Percentiles rank a stretch among this genome's conserved stretches.
These are phyloP conservation scores for Cyrtorhinus lividipennis DNA, from an alignment of 1,140 invertebrate genomes.

Conservation along the genomic window DNA sequence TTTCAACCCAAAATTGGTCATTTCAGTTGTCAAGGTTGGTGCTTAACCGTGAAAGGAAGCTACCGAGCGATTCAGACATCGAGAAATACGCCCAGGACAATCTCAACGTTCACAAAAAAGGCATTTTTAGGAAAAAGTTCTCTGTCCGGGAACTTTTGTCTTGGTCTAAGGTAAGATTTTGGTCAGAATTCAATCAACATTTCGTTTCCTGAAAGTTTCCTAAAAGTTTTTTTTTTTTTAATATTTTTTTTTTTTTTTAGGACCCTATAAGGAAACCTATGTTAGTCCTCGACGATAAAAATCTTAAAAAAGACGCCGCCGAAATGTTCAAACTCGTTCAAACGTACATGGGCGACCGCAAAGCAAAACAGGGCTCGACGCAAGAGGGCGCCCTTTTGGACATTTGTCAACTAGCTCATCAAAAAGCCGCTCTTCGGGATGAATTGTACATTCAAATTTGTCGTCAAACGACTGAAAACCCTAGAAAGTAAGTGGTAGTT, in stretches of 20 bases:
- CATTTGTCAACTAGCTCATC: constrained; percentile 69
- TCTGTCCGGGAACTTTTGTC: constrained; percentile 80
- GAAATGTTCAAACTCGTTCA: constrained; percentile 89
- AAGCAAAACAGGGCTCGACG: constrained; percentile 71
- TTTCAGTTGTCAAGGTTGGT: constrained; percentile 25
- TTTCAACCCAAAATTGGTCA: no score
- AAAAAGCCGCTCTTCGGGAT: constrained; percentile 67
- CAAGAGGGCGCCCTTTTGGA: constrained; percentile 78
- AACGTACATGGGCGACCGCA: constrained; percentile 94
- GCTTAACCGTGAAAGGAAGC: constrained; percentile 28
- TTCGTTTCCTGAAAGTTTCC: no score
- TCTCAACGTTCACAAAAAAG: constrained; percentile 83
- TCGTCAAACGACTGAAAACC: constrained; percentile 90
- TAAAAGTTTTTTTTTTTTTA: no score
- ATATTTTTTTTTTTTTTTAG: no score
- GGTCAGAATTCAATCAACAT: no score
- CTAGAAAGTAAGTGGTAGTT: constrained; percentile 46
- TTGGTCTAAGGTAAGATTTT: constrained; percentile 70
- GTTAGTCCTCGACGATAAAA: constrained; percentile 73
- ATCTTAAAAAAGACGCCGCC: constrained; percentile 79
- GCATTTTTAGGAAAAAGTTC: constrained; percentile 63
- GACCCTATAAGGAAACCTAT: constrained; percentile 85
- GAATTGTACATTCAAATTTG: constrained; percentile 91
- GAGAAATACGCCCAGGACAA: constrained; percentile 91
- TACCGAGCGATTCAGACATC: constrained; percentile 38